Evolutionary conservation across 2,113 vertebrate species (phyloP).

Genomic region (Picathartes gymnocephalus): DNA sequence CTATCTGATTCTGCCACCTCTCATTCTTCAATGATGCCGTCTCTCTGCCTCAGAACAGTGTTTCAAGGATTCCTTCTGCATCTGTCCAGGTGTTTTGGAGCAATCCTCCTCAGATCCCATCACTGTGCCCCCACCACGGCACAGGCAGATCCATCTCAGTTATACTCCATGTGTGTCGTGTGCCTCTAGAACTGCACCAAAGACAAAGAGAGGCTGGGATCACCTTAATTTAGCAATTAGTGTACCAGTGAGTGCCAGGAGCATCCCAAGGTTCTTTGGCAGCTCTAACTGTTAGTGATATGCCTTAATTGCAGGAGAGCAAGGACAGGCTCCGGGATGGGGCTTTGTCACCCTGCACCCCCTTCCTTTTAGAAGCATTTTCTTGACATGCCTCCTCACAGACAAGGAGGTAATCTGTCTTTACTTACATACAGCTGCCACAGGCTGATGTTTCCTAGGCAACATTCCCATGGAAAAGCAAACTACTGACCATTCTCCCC

Average conservation of each 20-base stretch:
- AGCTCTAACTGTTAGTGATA: background rate
- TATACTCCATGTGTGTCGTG: background rate
- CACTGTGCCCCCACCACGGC: rapidly evolving
- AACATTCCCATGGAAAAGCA: slow-evolving; percentile 23
- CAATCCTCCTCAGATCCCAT: background rate
- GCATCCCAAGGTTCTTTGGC: background rate
- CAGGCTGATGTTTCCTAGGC: slow-evolving; percentile 34
- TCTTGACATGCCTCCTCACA: background rate
- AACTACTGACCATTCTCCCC: background rate
- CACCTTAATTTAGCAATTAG: background rate
- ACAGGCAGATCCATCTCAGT: background rate
- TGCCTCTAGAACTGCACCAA: background rate
- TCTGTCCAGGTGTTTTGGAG: background rate
- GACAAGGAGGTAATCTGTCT: background rate
- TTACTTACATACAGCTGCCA: background rate
- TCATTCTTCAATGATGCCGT: background rate
- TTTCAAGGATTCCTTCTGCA: background rate
- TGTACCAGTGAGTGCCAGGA: background rate
- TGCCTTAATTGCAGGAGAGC: background rate
- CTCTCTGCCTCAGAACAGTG: background rate
- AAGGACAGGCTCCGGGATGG: background rate
- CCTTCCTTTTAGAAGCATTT: background rate
- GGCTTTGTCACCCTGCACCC: background rate
- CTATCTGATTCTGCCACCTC: background rate
- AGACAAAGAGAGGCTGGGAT: background rate